Evolutionary conservation across 2,797 vertebrate species (phyloP).

Genomic region (Oreortyx pictus): DNA sequence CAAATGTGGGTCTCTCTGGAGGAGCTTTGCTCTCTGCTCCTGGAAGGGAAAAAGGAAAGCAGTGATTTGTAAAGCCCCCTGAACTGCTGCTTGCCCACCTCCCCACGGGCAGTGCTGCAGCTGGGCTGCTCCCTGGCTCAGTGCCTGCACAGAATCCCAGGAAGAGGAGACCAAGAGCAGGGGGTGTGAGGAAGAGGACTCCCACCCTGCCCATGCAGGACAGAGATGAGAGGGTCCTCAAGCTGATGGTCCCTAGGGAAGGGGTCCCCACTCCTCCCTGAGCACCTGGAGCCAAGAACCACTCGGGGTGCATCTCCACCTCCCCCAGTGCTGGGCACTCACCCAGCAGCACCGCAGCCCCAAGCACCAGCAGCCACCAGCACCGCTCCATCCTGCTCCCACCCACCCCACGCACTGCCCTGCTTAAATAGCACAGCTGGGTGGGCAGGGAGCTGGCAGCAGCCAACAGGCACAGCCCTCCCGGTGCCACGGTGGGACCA

Average conservation of each 20-base stretch:
- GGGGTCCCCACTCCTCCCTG: rapidly evolving
- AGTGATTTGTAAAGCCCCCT: neutral
- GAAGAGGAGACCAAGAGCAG: neutral
- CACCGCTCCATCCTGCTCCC: neutral
- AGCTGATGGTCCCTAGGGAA: rapidly evolving
- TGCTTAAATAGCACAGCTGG: neutral
- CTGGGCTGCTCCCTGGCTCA: neutral
- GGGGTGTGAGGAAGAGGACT: neutral
- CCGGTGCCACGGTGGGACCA: neutral
- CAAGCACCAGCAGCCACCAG: neutral
- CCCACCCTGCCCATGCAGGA: too few relatives aligned
- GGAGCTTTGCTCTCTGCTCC: neutral
- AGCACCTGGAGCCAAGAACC: neutral
- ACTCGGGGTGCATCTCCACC: neutral
- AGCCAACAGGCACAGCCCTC: neutral
- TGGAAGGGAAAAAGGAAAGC: neutral
- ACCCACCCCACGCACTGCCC: neutral
- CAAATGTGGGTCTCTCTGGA: neutral
- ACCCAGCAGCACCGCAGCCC: slow-evolving; percentile 7
- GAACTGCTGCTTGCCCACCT: rapidly evolving
- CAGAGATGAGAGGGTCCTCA: neutral
- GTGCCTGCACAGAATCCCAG: neutral
- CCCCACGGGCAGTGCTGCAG: rapidly evolving
- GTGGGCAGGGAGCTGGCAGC: neutral
- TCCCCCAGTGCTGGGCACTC: rapidly evolving